A percentile compares a stretch with the other conserved stretches of the same genome.
These are phyloP conservation scores for Rhagonycha lutea DNA, from an alignment of 2,888 invertebrate genomes.

Conservation along the genomic window DNA sequence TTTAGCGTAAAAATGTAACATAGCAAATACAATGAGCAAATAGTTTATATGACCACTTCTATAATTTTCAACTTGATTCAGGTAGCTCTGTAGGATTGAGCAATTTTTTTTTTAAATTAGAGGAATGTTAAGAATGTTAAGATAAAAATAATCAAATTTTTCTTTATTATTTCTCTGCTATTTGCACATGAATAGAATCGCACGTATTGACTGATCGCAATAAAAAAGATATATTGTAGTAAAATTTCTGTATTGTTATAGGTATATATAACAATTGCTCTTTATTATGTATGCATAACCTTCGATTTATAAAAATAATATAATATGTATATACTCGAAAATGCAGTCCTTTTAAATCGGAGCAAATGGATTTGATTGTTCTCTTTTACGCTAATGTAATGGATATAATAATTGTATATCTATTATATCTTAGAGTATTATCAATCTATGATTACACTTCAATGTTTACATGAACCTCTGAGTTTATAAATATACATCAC, in stretches of 20 bases:
- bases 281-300: no score
- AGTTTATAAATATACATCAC: not conserved
- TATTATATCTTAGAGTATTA: not conserved
- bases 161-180: not conserved
- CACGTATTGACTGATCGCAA: no score
- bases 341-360: no score
- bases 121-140: conserved; percentile 2
- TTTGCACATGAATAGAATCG: no score
- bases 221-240: no score
- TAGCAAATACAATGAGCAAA: not conserved
- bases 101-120: not conserved
- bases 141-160: not conserved
- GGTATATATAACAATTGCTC: no score
- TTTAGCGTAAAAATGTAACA: conserved; percentile 14
- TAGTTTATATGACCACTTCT: not conserved
- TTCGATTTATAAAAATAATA: no score
- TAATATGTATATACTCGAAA: no score
- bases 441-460: not conserved
- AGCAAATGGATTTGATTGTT: no score
- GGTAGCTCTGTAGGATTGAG: not conserved
- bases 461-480: not conserved
- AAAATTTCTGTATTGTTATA: no score
- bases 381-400: no score
- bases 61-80: conserved; percentile 10
- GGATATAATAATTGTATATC: no score